These are phyloP conservation scores for Chelon labrosus DNA, from an alignment of 2,797 vertebrate species.

Conservation along the genomic window DNA sequence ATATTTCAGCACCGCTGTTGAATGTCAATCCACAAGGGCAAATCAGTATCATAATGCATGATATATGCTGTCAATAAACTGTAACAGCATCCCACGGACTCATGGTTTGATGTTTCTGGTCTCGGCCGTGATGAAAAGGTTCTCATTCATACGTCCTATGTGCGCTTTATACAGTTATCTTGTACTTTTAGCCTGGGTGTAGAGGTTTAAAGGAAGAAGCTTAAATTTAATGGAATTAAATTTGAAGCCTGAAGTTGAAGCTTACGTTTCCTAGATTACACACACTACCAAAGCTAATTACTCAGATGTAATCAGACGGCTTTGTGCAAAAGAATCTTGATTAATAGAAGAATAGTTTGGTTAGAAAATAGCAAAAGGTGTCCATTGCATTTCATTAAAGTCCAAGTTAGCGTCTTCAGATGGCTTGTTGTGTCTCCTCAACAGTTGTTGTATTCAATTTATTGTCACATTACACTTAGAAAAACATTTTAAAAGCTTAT, in stretches of 20 bases:
- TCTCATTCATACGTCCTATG: neutral
- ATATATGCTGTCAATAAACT: conserved; percentile 35
- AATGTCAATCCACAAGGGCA: conserved; percentile 33
- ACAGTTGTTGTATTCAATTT: neutral
- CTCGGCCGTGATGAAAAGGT: neutral
- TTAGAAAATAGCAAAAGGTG: neutral
- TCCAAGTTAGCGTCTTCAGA: neutral
- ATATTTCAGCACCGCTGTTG: conserved; percentile 31
- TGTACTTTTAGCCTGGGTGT: conserved; percentile 4
- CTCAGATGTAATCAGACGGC: conserved; percentile 26
- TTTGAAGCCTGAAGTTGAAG: conserved; percentile 31
- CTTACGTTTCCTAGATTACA: conserved; percentile 39
- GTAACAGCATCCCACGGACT: conserved; percentile 34
- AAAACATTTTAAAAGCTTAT: neutral
- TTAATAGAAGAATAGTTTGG: neutral
- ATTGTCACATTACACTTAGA: neutral
- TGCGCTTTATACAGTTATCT: conserved; percentile 14
- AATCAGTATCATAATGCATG: conserved; percentile 32
- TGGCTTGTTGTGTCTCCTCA: neutral
- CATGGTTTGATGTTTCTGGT: conserved; percentile 8
- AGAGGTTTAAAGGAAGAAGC: conserved; percentile 32
- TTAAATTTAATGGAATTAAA: conserved; percentile 54
- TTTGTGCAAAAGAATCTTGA: conserved; percentile 9
- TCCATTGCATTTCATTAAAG: neutral
- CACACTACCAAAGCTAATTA: conserved; percentile 23